Conservation (phyloP, 2,113 vertebrate genomes). For the Nanorana parkeri region DNA sequence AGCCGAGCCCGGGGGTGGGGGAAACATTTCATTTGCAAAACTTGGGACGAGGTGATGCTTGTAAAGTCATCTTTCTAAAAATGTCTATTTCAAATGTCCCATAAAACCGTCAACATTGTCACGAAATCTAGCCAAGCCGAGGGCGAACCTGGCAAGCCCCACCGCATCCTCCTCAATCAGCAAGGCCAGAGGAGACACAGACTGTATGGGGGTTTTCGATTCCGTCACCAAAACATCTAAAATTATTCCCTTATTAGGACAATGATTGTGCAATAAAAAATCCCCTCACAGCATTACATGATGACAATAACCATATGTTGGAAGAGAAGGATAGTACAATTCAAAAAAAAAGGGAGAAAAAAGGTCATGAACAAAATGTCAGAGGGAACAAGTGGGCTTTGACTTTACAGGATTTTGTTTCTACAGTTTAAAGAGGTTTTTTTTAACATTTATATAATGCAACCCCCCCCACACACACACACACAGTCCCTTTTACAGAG, state of each 20-base stretch:
- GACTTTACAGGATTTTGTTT: too few relatives aligned
- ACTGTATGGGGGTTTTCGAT: slow-evolving; percentile 69
- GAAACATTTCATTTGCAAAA: slow-evolving; percentile 37
- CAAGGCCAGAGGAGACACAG: slow-evolving; percentile 62
- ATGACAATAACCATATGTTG: slow-evolving; percentile 66
- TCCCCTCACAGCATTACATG: slow-evolving; percentile 47
- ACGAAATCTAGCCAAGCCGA: slow-evolving; percentile 71
- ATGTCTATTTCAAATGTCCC: slow-evolving; percentile 49
- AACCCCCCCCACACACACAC: too few relatives aligned
- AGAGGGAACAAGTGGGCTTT: background rate
- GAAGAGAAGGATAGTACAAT: slow-evolving; percentile 58
- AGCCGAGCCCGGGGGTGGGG: background rate
- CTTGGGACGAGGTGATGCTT: background rate
- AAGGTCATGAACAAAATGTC: slow-evolving; percentile 20
- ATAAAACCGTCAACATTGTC: slow-evolving; percentile 64
- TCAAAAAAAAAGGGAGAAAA: slow-evolving; percentile 56
- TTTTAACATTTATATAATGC: too few relatives aligned
- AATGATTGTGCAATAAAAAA: slow-evolving; percentile 61
- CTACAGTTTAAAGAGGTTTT: too few relatives aligned
- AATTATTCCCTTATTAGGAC: slow-evolving; percentile 76
- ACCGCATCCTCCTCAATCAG: slow-evolving; percentile 76
- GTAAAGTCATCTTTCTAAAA: slow-evolving; percentile 55
- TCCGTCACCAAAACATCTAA: slow-evolving; percentile 66
- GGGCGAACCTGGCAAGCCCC: slow-evolving; percentile 74
- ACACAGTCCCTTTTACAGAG: too few relatives aligned